Percentiles rank a stretch among this genome's conserved stretches.
These are phyloP conservation scores for Takifugu flavidus DNA, from an alignment of 2,113 vertebrate genomes.

Conservation along the genomic window DNA sequence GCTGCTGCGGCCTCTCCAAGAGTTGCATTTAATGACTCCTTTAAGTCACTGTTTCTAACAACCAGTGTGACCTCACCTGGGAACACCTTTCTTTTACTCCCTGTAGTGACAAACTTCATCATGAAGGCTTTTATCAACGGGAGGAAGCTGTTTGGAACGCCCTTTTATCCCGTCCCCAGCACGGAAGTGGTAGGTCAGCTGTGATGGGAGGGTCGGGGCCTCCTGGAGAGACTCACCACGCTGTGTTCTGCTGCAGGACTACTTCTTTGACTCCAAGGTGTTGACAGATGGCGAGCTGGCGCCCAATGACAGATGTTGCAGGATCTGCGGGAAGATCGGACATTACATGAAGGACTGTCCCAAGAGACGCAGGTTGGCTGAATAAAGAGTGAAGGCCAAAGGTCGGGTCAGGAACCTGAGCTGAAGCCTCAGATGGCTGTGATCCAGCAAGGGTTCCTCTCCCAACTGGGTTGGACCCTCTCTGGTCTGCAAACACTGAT, in stretches of 20 bases:
- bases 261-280: conserved; percentile 98
- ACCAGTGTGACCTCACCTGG: too few relatives aligned
- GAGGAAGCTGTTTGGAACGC: conserved; percentile 93
- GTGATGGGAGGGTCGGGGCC: too few relatives aligned
- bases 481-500: too few relatives aligned
- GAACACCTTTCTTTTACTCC: conserved; percentile 1
- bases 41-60: too few relatives aligned
- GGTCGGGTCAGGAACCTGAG: too few relatives aligned
- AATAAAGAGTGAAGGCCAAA: too few relatives aligned
- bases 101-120: conserved; percentile 98
- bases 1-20: too few relatives aligned
- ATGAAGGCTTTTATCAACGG: conserved; percentile 99
- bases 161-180: conserved; percentile 86
- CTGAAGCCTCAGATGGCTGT: too few relatives aligned
- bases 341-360: conserved; percentile 99
- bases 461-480: too few relatives aligned
- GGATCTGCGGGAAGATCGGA: conserved; percentile 97
- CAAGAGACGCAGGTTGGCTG: conserved; percentile 90
- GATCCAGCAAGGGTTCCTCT: too few relatives aligned
- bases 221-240: too few relatives aligned
- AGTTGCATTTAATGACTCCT: too few relatives aligned
- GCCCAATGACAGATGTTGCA: conserved; percentile 95
- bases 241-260: conserved; percentile 76
- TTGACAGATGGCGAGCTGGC: conserved; percentile 95
- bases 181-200: conserved; percentile 85